A percentile compares a stretch with the other conserved stretches of the same genome.
Evolutionary conservation across 2,888 invertebrate genomes (phyloP).

Genomic region (Myopa tessellatipennis): DNA sequence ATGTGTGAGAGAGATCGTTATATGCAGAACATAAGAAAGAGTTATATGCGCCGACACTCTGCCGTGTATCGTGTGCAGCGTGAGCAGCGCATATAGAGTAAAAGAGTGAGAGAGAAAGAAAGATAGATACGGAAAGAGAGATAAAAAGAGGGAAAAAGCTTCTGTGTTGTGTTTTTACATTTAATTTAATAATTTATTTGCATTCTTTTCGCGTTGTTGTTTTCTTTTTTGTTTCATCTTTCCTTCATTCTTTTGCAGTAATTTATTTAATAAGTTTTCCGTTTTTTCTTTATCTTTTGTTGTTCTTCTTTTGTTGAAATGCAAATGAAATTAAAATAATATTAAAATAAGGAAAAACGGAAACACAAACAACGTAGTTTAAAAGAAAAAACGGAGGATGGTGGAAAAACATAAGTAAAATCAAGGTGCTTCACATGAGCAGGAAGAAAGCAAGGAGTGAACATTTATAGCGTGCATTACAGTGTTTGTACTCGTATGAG

Average conservation of each 20-base stretch:
- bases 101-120: constrained; percentile 25
- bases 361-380: background rate
- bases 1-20: constrained; percentile 10
- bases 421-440: background rate
- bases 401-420: too few relatives aligned
- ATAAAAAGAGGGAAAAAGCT: constrained; percentile 59
- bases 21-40: constrained; percentile 27
- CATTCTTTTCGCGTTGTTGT: constrained; percentile 33
- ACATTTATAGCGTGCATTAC: background rate
- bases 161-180: constrained; percentile 39
- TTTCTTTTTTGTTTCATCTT: constrained; percentile 12
- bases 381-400: background rate
- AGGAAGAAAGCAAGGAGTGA: background rate
- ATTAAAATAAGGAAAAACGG: background rate
- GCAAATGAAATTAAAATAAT: constrained; percentile 38
- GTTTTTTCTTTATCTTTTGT: constrained; percentile 1
- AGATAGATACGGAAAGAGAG: constrained; percentile 12
- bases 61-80: background rate
- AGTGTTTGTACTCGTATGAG: background rate
- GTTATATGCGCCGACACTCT: constrained; percentile 31
- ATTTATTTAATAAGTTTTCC: constrained; percentile 20
- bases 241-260: constrained; percentile 13
- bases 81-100: constrained; percentile 35
- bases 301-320: constrained; percentile 17
- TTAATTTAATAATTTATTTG: constrained; percentile 10